Evolutionary conservation across 2,888 invertebrate species (phyloP).

Genomic region (Eupithecia abbreviata): DNA sequence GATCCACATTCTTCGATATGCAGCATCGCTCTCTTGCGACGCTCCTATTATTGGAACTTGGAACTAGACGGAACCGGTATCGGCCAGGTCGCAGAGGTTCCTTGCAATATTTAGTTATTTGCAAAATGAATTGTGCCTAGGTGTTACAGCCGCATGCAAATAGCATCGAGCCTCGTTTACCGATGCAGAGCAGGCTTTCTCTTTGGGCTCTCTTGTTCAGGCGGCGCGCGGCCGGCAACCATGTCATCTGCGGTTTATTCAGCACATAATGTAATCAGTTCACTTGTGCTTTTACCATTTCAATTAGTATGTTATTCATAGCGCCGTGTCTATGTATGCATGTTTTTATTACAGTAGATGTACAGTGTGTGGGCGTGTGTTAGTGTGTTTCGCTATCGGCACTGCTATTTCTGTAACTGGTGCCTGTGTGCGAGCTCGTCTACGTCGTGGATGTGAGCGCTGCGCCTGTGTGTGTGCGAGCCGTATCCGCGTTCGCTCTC

Average conservation of each 20-base stretch:
- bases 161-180: constrained; percentile 56
- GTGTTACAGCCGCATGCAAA: constrained; percentile 60
- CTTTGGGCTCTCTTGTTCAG: constrained; percentile 38
- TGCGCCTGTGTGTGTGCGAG: constrained; percentile 59
- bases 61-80: constrained; percentile 75
- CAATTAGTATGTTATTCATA: constrained; percentile 76
- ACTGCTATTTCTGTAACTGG: constrained; percentile 71
- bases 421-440: constrained; percentile 57
- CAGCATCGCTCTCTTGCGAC: constrained; percentile 51
- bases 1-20: constrained; percentile 65
- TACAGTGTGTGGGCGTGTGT: constrained; percentile 80
- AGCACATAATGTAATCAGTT: constrained; percentile 59
- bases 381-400: constrained; percentile 81
- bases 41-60: constrained; percentile 74
- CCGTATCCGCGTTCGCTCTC: constrained; percentile 74
- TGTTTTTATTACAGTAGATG: constrained; percentile 82
- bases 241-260: constrained; percentile 45
- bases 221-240: constrained; percentile 1
- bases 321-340: constrained; percentile 70
- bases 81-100: constrained; percentile 56
- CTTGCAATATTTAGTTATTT: constrained; percentile 36
- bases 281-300: constrained; percentile 71
- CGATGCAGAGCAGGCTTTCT: constrained; percentile 60
- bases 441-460: constrained; percentile 45
- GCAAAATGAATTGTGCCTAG: constrained; percentile 51